Conservation (phyloP, 2,113 vertebrate genomes). For the Myotis lucifugus region DNA sequence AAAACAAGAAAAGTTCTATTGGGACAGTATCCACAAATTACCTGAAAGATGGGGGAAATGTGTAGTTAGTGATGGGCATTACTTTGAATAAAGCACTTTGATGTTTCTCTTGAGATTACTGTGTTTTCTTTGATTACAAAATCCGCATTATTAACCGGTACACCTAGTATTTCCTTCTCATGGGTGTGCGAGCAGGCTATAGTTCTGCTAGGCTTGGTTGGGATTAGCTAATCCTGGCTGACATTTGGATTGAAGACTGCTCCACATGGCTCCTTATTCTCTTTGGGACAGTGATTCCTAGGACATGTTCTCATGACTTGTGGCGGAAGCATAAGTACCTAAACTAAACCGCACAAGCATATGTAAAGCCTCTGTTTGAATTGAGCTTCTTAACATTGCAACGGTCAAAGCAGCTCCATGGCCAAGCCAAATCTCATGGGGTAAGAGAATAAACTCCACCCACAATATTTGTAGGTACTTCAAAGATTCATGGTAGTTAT, state of each 20-base stretch:
- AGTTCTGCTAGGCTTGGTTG: not conserved
- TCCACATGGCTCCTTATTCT: not conserved
- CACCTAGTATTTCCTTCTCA: not conserved
- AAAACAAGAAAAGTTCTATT: no score
- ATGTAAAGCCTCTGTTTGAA: not conserved
- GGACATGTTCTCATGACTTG: not conserved
- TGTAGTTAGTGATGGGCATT: no score
- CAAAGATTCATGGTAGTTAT: not conserved
- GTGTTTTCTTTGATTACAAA: no score
- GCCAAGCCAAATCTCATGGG: not conserved
- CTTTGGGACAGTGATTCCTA: not conserved
- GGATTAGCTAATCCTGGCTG: not conserved
- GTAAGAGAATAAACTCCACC: not conserved
- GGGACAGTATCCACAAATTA: no score
- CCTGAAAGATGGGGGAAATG: no score
- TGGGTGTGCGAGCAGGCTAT: not conserved
- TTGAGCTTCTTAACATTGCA: not conserved
- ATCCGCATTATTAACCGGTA: no score
- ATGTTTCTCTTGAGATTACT: no score
- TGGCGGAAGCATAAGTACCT: not conserved
- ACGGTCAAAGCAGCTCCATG: not conserved
- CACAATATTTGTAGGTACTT: not conserved
- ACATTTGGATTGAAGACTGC: not conserved
- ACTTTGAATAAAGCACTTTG: no score
- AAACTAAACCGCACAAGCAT: not conserved